Percentiles rank a stretch among this genome's conserved stretches.
These are phyloP conservation scores for Papilio demoleus DNA, from an alignment of 2,888 invertebrate species.

Conservation along the genomic window DNA sequence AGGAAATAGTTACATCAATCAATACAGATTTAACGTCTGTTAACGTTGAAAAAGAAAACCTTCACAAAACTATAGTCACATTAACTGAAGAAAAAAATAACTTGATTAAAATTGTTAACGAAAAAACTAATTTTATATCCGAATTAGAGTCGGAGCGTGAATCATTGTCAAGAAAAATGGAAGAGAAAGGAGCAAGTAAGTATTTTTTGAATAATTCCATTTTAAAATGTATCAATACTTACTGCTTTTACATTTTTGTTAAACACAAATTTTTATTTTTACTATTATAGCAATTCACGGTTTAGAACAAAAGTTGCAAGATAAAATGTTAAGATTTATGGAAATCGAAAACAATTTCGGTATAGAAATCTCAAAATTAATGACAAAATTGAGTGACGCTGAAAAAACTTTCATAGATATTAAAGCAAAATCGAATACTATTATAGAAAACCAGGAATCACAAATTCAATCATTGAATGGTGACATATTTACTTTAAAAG, in stretches of 20 bases:
- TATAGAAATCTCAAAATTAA: conserved; percentile 52
- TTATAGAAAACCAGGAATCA: conserved; percentile 50
- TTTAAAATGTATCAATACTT: too few species aligned
- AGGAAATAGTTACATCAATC: conserved; percentile 45
- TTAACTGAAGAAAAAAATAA: conserved; percentile 50
- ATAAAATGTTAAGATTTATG: conserved; percentile 53
- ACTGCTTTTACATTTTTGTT: too few species aligned
- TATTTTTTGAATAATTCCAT: too few species aligned
- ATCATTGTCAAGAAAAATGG: conserved; percentile 46
- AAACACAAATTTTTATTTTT: neutral
- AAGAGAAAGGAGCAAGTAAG: conserved; percentile 53
- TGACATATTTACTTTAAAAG: conserved; percentile 52
- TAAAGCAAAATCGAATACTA: conserved; percentile 46
- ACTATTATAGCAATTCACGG: conserved; percentile 52
- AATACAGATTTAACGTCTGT: conserved; percentile 47
- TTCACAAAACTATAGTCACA: conserved; percentile 47
- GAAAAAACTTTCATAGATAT: conserved; percentile 54
- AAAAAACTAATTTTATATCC: conserved; percentile 49
- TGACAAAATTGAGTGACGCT: conserved; percentile 54
- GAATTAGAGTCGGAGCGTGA: conserved; percentile 50
- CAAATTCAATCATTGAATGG: conserved; percentile 50
- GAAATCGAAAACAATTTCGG: conserved; percentile 53
- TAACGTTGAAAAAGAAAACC: conserved; percentile 47
- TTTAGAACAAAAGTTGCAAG: conserved; percentile 51
- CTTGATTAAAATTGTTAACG: conserved; percentile 48